Percentiles rank a stretch among this genome's conserved stretches.
Evolutionary conservation across 2,888 invertebrate genomes (phyloP).

Genomic region (Baronia brevicornis): DNA sequence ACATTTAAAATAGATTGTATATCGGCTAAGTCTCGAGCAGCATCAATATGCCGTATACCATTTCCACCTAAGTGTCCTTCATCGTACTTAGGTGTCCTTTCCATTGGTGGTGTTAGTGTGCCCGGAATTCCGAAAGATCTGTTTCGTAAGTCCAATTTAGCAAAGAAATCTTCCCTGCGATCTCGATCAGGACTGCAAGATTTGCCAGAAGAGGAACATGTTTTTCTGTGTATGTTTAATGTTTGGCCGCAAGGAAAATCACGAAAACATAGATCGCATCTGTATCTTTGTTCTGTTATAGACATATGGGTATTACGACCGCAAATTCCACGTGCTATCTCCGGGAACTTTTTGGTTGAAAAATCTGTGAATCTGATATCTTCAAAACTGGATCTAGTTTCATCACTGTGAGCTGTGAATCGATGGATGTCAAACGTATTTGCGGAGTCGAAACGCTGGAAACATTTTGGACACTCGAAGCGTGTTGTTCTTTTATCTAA

Average conservation of each 20-base stretch:
- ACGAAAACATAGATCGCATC: conserved; percentile 81
- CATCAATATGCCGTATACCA: conserved; percentile 68
- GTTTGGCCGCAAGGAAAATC: conserved; percentile 83
- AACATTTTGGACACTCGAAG: conserved; percentile 83
- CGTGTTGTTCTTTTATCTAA: conserved; percentile 56
- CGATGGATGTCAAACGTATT: conserved; percentile 83
- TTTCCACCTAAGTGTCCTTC: conserved; percentile 50
- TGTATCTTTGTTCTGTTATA: conserved; percentile 76
- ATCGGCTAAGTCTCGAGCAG: conserved; percentile 86
- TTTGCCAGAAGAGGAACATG: conserved; percentile 52
- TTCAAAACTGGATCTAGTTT: conserved; percentile 79
- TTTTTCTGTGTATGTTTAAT: conserved; percentile 79
- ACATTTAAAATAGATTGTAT: conserved; percentile 89
- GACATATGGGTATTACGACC: conserved; percentile 79
- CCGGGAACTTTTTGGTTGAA: conserved; percentile 85
- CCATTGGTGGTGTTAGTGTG: conserved; percentile 62
- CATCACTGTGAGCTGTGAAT: conserved; percentile 76
- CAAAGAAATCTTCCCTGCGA: conserved; percentile 86
- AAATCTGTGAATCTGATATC: conserved; percentile 88
- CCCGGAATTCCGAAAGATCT: conserved; percentile 75
- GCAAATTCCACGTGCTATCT: conserved; percentile 83
- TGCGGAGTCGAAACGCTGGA: conserved; percentile 82
- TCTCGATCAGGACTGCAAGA: conserved; percentile 74
- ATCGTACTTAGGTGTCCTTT: conserved; percentile 58
- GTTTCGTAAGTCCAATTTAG: conserved; percentile 85